Conservation (phyloP, 2,888 invertebrate genomes). For the Lepidochitona cinerea region DNA sequence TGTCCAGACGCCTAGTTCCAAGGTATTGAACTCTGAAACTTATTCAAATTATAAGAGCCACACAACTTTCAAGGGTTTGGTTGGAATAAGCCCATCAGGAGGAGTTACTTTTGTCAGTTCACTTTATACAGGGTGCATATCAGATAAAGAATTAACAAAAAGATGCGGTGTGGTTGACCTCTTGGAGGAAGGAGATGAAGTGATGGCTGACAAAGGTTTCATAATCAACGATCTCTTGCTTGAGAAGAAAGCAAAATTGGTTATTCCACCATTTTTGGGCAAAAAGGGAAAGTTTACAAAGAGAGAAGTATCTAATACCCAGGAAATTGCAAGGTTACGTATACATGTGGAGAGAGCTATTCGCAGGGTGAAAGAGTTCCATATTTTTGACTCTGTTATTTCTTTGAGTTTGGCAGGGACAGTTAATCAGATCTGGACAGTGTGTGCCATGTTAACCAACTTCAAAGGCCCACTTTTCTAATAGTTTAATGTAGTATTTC, state of each 20-base stretch:
- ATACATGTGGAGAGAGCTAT: constrained; percentile 19
- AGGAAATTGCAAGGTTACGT: constrained; percentile 8
- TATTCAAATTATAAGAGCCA: constrained; percentile 18
- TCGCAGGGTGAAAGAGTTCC: constrained; percentile 17
- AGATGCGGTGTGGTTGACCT: constrained; percentile 12
- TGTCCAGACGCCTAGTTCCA: not conserved
- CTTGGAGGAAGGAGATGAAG: constrained; percentile 22
- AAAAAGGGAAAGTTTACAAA: constrained; percentile 10
- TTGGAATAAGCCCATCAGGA: constrained; percentile 24
- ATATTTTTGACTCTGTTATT: not conserved
- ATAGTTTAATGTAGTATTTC: no score
- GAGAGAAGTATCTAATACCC: constrained; percentile 10
- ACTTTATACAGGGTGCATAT: constrained; percentile 18
- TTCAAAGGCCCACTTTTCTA: no score
- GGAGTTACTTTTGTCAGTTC: constrained; percentile 18
- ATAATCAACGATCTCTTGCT: constrained; percentile 16
- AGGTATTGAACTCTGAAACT: not conserved
- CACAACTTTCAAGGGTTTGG: constrained; percentile 19
- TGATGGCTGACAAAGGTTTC: constrained; percentile 31
- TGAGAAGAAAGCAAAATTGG: constrained; percentile 9
- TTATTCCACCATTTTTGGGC: constrained; percentile 23
- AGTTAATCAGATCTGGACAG: not conserved
- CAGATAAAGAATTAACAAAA: constrained; percentile 23
- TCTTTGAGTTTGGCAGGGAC: not conserved
- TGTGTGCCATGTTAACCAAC: no score